These are phyloP conservation scores for Astatoreochromis straeleni DNA, from an alignment of 2,113 vertebrate species.

Conservation along the genomic window DNA sequence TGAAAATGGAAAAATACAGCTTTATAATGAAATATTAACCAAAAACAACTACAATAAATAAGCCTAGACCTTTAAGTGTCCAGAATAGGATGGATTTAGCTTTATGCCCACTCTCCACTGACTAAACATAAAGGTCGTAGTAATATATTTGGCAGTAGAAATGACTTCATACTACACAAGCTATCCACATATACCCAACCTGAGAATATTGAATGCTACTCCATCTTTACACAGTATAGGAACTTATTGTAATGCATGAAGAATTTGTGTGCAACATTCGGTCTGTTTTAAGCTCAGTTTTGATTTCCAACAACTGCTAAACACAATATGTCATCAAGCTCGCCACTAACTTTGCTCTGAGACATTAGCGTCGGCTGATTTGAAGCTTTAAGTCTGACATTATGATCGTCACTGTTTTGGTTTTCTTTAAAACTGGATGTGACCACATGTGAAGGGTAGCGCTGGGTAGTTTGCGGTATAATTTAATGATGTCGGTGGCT, in stretches of 20 bases:
- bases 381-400: background rate
- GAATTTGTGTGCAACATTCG: accelerated
- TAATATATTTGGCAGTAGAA: background rate
- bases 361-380: background rate
- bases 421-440: background rate
- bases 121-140: background rate
- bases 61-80: background rate
- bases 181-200: background rate
- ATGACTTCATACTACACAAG: background rate
- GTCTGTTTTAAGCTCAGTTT: background rate
- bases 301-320: background rate
- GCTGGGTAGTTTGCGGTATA: accelerated
- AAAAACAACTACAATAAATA: background rate
- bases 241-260: background rate
- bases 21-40: background rate
- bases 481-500: background rate
- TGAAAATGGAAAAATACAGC: background rate
- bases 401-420: accelerated
- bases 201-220: accelerated
- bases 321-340: background rate
- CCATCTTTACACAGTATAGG: accelerated
- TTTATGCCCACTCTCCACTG: background rate
- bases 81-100: background rate
- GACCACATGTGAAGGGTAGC: background rate
- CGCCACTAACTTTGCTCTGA: background rate